A percentile compares a stretch with the other conserved stretches of the same genome.
Evolutionary conservation across 2,888 invertebrate genomes (phyloP).

Genomic region (Pimpla rufipes): DNA sequence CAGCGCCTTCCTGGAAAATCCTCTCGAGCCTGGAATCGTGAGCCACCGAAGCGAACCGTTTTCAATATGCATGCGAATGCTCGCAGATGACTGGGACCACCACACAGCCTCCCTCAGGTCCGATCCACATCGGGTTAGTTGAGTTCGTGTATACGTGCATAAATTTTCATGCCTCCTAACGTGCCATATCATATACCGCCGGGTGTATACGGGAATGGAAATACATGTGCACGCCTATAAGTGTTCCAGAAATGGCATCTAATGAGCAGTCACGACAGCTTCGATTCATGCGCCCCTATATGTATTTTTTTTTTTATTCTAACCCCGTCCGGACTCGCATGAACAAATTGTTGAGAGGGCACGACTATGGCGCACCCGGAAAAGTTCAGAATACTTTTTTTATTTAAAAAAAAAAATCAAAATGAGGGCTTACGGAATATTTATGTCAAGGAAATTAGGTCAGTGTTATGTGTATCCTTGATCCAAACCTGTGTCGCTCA

Average conservation of each 20-base stretch:
- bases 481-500: neutral
- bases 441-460: neutral
- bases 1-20: conserved; percentile 65
- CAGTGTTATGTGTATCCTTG: neutral
- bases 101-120: neutral
- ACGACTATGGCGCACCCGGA: neutral
- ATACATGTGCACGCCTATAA: conserved; percentile 13
- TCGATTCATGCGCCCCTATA: neutral
- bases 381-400: neutral
- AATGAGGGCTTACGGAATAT: neutral
- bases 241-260: conserved; percentile 31
- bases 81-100: conserved; percentile 35
- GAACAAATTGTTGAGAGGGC: neutral
- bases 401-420: neutral
- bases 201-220: conserved; percentile 8
- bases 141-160: conserved; percentile 58
- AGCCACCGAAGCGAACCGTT: conserved; percentile 54
- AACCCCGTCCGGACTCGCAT: neutral
- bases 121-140: conserved; percentile 54
- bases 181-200: conserved; percentile 1
- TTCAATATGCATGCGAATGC: conserved; percentile 66
- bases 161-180: conserved; percentile 49
- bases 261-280: conserved; percentile 17
- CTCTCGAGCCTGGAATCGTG: conserved; percentile 51
- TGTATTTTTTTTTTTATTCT: neutral